Base-by-base conservation (phyloP, 2,797 vertebrate species). In the Alfaro cultratus region DNA sequence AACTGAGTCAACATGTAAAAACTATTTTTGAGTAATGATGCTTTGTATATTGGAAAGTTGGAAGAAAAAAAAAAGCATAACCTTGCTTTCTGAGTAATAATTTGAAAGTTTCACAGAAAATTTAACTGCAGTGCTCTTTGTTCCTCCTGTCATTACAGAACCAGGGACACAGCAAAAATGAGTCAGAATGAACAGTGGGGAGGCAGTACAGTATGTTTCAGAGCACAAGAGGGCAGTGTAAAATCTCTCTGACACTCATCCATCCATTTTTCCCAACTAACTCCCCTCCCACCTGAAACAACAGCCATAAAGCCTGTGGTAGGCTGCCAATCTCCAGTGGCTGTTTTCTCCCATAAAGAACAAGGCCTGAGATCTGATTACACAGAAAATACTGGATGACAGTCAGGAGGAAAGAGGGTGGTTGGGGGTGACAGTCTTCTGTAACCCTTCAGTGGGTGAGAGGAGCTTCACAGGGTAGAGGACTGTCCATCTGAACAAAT, bases 401-500 rank as follows among this genome's bases (percentile, higher is more conserved):
- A 73, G 68, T n/a, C 94, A 93, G 96, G 95, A 93, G 93, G 93
- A 92, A 36, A n/a, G 36, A 18, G 23, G 23, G 21, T 15, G 29
- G 46, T 16, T 31, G 47, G 21, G 10, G 72, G 46, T 96, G 96
- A 97, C 96, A 95, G 94, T 96, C 94, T 96, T 81, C 83, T 95
- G 95, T 96, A 94, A 96, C 94, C 82, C 89, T 96, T 91, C 95
- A 96, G 96, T 96, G 94, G 95, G 96, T 31, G 21, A 60, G 55
- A 55, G 55, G 18, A 36, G 39, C 45, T 62, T 46, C 51, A 31
- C 74, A 53, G 57, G 64, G 83, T 78, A 76, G 83, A 91, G 78
- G 85, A 96, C 92, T 96, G 94, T 96, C 95, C 96, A 96, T 97
- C 95, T 97, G 96, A 94, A 86, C 91, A 92, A 94, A 92, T 73